Evolutionary conservation across 2,888 invertebrate species (phyloP), one percentile per base, ranked within the genome.

Genomic region (Drosophila greeni): DNA sequence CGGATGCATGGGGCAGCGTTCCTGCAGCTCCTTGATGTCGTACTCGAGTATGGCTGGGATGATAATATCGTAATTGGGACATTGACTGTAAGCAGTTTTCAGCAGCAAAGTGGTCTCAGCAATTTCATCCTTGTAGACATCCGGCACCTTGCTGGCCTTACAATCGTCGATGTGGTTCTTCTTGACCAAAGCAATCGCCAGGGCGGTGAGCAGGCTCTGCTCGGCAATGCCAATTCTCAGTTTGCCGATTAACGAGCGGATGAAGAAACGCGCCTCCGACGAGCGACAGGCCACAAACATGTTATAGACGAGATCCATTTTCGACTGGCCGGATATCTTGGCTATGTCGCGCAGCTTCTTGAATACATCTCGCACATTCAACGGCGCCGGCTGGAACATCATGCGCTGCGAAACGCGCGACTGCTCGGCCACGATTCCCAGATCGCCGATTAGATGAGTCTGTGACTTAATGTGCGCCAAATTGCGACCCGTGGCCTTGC

Each of bases 161-260:
- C 75, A 71, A 23, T 76, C 75, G 2, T 48, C 39, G 4, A 76
- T 58, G 29, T 71, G 73, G 16, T 69, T 73, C 53, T 70, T 77
- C 23, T 91, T 89, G n/a, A 94, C 92, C 70, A 94, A 91, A 3
- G 98, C 98, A 78, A 94, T 91, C 0, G 97, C 97, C 47, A 99
- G 88, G 11, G 99, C 98, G 88, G 95, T 92, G 47, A 99, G 90
- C 34, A 98, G 93, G 1, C 98, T 98, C 89, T 98, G 98, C 86
- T 99, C 99, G 0, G 99, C 99, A 60, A 99, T 90, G 0, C 99
- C 99, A 77, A 99, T 97, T 47, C 99, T 92, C 58, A 99, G 90
- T 89, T 99, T 99, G 29, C 99, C 99, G 66, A 95, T 94, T 20
- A 98, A 88, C 0, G 97, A 97, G 73, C 98, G 90, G 54, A 98